These are phyloP conservation scores for Athalia circularis DNA, from an alignment of 2,888 invertebrate genomes.

Conservation along the genomic window DNA sequence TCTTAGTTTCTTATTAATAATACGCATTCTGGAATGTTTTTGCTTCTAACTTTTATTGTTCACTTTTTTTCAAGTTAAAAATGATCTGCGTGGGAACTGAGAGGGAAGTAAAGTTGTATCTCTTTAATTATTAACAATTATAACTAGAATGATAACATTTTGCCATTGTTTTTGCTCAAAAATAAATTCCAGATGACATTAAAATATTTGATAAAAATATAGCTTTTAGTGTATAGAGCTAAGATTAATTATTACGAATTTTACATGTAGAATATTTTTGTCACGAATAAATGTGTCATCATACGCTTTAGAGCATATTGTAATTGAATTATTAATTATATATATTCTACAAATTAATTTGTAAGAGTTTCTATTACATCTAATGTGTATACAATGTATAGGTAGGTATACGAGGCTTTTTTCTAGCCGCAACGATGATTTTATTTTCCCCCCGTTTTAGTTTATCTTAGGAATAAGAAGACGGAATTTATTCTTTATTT, in stretches of 20 bases:
- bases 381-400: not conserved
- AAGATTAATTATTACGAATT: slow-evolving; percentile 16
- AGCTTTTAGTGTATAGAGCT: slow-evolving; percentile 20
- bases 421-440: not conserved
- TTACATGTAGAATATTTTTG: not conserved
- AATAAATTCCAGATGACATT: slow-evolving; percentile 17
- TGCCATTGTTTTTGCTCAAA: slow-evolving; percentile 5
- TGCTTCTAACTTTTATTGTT: not conserved
- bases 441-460: not conserved
- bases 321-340: slow-evolving; percentile 23
- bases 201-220: slow-evolving; percentile 30
- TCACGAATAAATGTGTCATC: slow-evolving; percentile 1
- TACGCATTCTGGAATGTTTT: slow-evolving; percentile 24
- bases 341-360: slow-evolving; percentile 26
- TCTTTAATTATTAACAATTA: slow-evolving; percentile 10
- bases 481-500: slow-evolving; percentile 8
- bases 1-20: slow-evolving; percentile 10
- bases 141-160: slow-evolving; percentile 14
- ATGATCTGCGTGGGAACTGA: not conserved
- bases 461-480: slow-evolving; percentile 1
- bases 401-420: not conserved
- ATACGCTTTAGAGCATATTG: slow-evolving; percentile 25
- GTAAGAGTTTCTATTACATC: slow-evolving; percentile 1
- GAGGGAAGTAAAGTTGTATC: not conserved
- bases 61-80: slow-evolving; percentile 1